Conservation (phyloP, 2,888 invertebrate genomes). For the Microctonus brassicae region DNA sequence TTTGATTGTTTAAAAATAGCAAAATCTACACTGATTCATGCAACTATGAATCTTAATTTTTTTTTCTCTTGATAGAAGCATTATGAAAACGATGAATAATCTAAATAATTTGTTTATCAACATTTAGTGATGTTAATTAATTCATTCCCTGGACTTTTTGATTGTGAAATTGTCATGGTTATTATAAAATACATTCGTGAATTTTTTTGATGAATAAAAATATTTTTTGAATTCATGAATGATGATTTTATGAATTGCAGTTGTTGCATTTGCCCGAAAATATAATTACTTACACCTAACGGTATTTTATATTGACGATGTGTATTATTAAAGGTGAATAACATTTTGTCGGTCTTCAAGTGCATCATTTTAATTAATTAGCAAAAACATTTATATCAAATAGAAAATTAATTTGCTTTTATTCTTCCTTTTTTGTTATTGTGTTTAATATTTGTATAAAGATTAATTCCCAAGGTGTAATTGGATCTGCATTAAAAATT, state of each 20-base stretch:
- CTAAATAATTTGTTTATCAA: no score
- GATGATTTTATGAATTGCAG: no score
- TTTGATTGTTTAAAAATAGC: not conserved
- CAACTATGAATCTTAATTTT: not conserved
- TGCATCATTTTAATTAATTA: not conserved
- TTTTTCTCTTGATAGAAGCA: not conserved
- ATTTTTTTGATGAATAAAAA: not conserved
- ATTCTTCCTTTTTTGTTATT: no score
- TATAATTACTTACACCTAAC: not conserved
- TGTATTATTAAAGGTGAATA: not conserved
- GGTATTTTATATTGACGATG: not conserved
- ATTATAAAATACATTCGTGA: not conserved
- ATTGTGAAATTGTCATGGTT: not conserved
- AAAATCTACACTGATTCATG: not conserved
- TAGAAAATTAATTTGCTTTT: not conserved
- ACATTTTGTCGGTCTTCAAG: not conserved
- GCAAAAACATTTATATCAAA: not conserved
- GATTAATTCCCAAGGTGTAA: not conserved
- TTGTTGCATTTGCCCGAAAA: not conserved
- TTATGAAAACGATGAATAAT: not conserved
- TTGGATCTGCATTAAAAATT: not conserved
- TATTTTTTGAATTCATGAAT: no score
- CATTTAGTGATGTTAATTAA: not conserved
- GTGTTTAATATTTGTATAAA: not conserved
- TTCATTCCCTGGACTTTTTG: not conserved